These are phyloP conservation scores for Choloepus hoffmanni DNA, from an alignment of 2,113 vertebrate species.

Conservation along the genomic window DNA sequence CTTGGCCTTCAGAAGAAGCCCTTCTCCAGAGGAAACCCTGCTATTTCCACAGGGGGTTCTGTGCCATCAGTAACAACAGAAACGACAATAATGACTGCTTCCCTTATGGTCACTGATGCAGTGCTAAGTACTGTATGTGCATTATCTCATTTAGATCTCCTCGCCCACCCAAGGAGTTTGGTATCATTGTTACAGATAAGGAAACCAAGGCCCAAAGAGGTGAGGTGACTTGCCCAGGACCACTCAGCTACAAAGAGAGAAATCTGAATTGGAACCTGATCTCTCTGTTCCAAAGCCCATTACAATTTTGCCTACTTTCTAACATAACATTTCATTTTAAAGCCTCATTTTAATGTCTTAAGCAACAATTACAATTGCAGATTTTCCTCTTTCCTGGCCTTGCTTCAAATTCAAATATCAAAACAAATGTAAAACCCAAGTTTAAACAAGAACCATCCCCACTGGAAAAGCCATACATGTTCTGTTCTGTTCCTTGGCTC, in stretches of 20 bases:
- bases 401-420: slow-evolving; percentile 69
- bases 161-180: not conserved
- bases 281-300: not conserved
- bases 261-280: not conserved
- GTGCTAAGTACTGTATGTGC: not conserved
- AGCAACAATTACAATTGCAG: slow-evolving; percentile 61
- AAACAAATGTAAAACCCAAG: slow-evolving; percentile 69
- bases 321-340: slow-evolving; percentile 52
- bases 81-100: not conserved
- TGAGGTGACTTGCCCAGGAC: not conserved
- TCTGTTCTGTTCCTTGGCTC: not conserved
- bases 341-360: not conserved
- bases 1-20: not conserved
- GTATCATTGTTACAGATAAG: not conserved
- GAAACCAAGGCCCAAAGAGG: not conserved
- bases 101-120: not conserved
- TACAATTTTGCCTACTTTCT: not conserved
- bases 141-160: not conserved
- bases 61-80: not conserved
- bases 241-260: not conserved
- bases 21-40: not conserved
- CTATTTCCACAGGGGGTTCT: not conserved
- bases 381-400: slow-evolving; percentile 58
- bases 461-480: not conserved
- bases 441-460: slow-evolving; percentile 54